Evolutionary conservation across 2,113 vertebrate species (phyloP).

Genomic region (Electrona antarctica): DNA sequence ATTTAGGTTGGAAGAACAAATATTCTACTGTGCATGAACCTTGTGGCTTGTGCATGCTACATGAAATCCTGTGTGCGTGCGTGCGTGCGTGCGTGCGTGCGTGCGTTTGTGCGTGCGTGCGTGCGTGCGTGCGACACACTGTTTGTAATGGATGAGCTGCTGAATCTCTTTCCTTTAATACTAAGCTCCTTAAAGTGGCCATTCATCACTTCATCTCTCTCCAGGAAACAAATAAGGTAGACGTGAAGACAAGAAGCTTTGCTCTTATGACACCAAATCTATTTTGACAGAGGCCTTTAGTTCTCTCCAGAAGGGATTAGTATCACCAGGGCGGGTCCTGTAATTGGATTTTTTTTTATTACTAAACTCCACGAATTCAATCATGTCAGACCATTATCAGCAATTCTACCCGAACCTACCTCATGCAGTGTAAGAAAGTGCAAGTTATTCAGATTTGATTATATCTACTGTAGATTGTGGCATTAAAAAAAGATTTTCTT

Average conservation of each 20-base stretch:
- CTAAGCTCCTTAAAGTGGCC: conserved; percentile 5
- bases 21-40: not conserved
- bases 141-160: conserved; percentile 3
- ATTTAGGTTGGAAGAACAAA: conserved; percentile 1
- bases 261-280: not conserved
- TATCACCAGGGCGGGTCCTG: conserved; percentile 17
- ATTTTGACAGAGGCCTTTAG: conserved; percentile 3
- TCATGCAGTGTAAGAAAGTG: too few relatives aligned
- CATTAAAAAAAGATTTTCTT: too few relatives aligned
- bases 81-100: conserved; percentile 21
- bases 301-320: not conserved
- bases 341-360: conserved; percentile 7
- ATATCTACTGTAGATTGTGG: too few relatives aligned
- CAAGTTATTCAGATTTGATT: too few relatives aligned
- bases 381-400: conserved; percentile 3
- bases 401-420: not conserved
- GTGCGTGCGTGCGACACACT: conserved; percentile 5
- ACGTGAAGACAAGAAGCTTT: conserved; percentile 20
- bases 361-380: conserved; percentile 7
- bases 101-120: conserved; percentile 11
- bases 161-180: conserved; percentile 7
- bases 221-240: conserved; percentile 25
- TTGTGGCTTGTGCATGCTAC: not conserved
- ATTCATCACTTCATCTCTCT: conserved; percentile 30
- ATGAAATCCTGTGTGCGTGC: conserved; percentile 3